Conservation (phyloP, 2,797 vertebrate species). For the Sternarchorhynchus goeldii region DNA sequence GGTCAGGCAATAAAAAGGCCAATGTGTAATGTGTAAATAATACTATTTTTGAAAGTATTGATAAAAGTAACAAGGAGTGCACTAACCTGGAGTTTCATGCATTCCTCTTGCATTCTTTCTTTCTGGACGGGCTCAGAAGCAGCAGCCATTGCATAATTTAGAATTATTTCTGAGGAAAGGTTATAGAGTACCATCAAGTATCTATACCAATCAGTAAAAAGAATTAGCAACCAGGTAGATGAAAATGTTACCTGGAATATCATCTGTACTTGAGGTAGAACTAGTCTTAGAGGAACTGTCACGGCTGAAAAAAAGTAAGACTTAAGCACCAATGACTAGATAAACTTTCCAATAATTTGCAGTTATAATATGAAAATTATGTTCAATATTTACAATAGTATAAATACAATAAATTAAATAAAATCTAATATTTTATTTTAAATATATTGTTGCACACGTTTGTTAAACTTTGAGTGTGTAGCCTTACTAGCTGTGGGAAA, state of each 20-base stretch:
- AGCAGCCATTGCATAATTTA: slow-evolving; percentile 27
- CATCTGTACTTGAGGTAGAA: slow-evolving; percentile 37
- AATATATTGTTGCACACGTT: too few species aligned
- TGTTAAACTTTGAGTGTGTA: too few species aligned
- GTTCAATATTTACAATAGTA: too few species aligned
- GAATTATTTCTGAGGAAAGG: slow-evolving; percentile 35
- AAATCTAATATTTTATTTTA: too few species aligned
- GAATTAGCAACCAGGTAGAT: not conserved
- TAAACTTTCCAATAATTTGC: too few species aligned
- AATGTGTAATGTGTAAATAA: not conserved
- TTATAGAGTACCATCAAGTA: not conserved
- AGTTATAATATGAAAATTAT: too few species aligned
- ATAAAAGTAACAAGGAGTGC: not conserved
- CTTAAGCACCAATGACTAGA: not conserved
- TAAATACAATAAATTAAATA: too few species aligned
- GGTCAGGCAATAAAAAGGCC: too few species aligned
- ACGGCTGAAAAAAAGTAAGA: slow-evolving; percentile 31
- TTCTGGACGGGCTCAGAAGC: slow-evolving; percentile 36
- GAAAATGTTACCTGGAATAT: slow-evolving; percentile 49
- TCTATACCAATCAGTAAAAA: not conserved
- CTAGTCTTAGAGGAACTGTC: slow-evolving; percentile 30
- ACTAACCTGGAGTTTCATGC: slow-evolving; percentile 46
- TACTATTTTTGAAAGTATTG: not conserved
- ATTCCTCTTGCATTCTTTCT: slow-evolving; percentile 51
- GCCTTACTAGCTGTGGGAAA: too few species aligned